Base-by-base conservation (phyloP, 2,113 vertebrate species). In the Rhineura floridana region DNA sequence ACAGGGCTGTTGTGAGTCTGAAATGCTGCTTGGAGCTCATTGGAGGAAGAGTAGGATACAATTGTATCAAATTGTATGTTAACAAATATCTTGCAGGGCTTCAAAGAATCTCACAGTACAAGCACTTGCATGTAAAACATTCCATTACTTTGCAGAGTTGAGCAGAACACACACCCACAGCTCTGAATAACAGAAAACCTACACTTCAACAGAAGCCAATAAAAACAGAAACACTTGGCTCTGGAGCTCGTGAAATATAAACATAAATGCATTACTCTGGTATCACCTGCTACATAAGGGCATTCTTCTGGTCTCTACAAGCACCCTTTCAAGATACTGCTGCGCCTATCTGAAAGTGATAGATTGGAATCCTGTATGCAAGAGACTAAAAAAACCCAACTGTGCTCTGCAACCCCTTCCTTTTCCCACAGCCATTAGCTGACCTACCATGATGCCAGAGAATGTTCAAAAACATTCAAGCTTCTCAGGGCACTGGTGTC, bases 151-250 rank as follows among this genome's bases (percentile, higher is more conserved):
- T 67, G 87, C 55, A 83, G 59, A 76, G 44, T 63, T 72, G 15
- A 63, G 46, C 28, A 77, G 44, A 83, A 76, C 10, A 48, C 44
- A 28, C 52, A 75, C 70, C 70, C 87, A 88, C 33, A 21, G 72
- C 46, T 50, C 72, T 50, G 70, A 83, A 30, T 65, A 88, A 83
- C 55, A 83, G 44, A 83, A 82, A 39, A 76, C n/a, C 80, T 39
- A 83, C 33, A 9, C 72, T 83, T 83, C 87, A 55, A 25, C 59
- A 73, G 72, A 88, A 83, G n/a, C 80, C 70, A 88, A 76, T 77
- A 83, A 83, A 88, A 88, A 48, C 39, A 73, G n/a, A 55, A 39
- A 6, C 23, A 36, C 52, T 76, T 50, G n/a, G 28, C 39, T 76
- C 81, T 63, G 55, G 44, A 76, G 82, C 10, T 88, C 13, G 25